Base-by-base conservation (phyloP, 2,888 invertebrate species). In the Cryptocephalus moraei region DNA sequence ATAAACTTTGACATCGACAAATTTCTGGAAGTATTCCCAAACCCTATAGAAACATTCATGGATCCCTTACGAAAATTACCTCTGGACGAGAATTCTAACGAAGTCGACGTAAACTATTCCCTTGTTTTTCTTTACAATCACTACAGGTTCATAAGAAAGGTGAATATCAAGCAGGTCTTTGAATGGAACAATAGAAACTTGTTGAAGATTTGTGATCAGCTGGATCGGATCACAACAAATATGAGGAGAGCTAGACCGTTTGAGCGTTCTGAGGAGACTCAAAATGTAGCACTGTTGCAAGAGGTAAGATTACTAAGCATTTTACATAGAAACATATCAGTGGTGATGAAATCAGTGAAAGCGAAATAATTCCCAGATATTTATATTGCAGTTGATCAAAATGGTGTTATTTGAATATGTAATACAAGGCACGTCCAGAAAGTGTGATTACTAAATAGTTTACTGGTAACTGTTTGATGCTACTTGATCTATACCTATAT, bases 231-330 rank as follows among this genome's bases (percentile, higher is more conserved):
- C 13, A 54, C 53, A 6, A 62, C 56, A 44, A 53, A 53, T 42
- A 32, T 59, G 45, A 49, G 49, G 33, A 51, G 32, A 32, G 53
- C 62, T 34, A 47, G 52, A n/a, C 14, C 46, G 9, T 14, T 46
- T 3, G 44, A 45, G 14, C 34, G 45, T 4, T 39, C 36, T 8
- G 53, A 46, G 14, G 55, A 59, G n/a, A 49, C 56, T 32, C 57
- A 55, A 33, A 68, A 69, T 52, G 51, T 61, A 33, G 49, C 56
- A 31, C 48, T 70, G 32, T 48, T 69, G 38, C 64, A 68, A 56
- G 65, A 67, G 57, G 66, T 67, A 56, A 51, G 49, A 22, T 22
- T 22, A 22, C 22, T 6, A 22, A 22, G 22, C 22, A 22, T 22
- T 22, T 2, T 22, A 22, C 6, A 6, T 4, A 6, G 6, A 22